Percentiles rank a stretch among this genome's conserved stretches.
Conservation (phyloP, 2,797 vertebrate species). For the Hafferia zeledoni region DNA sequence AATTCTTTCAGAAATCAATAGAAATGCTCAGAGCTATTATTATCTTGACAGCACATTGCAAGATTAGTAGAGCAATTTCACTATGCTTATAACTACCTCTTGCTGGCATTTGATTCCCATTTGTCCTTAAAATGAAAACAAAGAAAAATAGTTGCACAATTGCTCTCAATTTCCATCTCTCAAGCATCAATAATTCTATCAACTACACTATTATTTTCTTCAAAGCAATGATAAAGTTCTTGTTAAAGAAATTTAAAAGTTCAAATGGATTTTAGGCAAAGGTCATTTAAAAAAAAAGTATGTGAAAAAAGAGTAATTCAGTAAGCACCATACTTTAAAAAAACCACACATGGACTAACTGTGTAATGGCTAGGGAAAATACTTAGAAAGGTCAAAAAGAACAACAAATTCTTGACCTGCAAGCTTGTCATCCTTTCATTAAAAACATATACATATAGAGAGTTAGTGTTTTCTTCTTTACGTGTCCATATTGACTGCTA, state of each 20-base stretch:
- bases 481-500: not conserved
- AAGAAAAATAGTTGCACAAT: slow-evolving; percentile 6
- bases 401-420: not conserved
- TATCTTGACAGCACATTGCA: slow-evolving; percentile 36
- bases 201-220: not conserved
- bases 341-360: not conserved
- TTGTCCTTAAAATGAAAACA: slow-evolving; percentile 51
- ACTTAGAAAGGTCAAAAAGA: not conserved
- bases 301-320: not conserved
- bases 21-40: slow-evolving; percentile 46
- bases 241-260: not conserved
- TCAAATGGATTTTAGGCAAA: slow-evolving; percentile 1
- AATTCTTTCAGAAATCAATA: slow-evolving; percentile 57
- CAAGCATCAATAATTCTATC: slow-evolving; percentile 2
- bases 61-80: slow-evolving; percentile 43
- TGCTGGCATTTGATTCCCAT: slow-evolving; percentile 39
- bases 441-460: not conserved
- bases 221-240: slow-evolving; percentile 1
- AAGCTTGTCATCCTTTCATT: not conserved
- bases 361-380: not conserved
- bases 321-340: not conserved
- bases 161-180: not conserved
- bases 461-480: not conserved
- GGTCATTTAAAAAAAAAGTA: not conserved
- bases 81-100: slow-evolving; percentile 21